Conservation (phyloP, 2,888 invertebrate genomes). For the Podabrus alpinus region DNA sequence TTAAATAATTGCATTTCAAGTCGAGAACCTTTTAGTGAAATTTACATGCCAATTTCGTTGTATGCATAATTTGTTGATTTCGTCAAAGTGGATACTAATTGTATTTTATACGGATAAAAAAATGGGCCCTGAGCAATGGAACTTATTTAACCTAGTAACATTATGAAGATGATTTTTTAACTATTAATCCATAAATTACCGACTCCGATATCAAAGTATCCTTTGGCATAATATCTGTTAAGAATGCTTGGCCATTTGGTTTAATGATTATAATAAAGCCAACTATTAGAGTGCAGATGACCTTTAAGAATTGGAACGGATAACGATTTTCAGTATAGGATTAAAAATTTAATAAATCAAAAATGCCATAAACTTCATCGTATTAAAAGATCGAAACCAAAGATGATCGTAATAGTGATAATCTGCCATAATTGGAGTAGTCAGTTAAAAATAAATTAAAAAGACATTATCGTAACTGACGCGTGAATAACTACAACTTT, state of each 20-base stretch:
- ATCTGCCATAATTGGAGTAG: neutral
- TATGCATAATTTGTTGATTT: neutral
- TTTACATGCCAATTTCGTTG: neutral
- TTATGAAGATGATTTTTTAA: no score
- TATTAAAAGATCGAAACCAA: neutral
- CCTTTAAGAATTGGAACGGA: no score
- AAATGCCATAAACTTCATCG: neutral
- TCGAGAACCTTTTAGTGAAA: neutral
- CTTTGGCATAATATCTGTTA: no score
- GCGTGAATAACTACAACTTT: slow-evolving; percentile 1
- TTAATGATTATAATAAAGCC: no score
- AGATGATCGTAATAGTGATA: neutral
- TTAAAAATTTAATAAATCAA: neutral
- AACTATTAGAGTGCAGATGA: no score
- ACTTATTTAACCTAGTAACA: no score
- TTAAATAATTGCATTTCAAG: slow-evolving; percentile 18
- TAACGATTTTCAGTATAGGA: neutral
- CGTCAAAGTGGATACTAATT: neutral
- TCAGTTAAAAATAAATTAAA: neutral
- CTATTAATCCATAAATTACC: no score
- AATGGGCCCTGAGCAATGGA: no score
- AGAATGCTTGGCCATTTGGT: no score
- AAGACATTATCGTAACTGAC: neutral
- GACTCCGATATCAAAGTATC: no score
- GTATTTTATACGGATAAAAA: neutral